Evolutionary conservation across 2,888 invertebrate genomes (phyloP).

Genomic region (Periphyllus acericola): DNA sequence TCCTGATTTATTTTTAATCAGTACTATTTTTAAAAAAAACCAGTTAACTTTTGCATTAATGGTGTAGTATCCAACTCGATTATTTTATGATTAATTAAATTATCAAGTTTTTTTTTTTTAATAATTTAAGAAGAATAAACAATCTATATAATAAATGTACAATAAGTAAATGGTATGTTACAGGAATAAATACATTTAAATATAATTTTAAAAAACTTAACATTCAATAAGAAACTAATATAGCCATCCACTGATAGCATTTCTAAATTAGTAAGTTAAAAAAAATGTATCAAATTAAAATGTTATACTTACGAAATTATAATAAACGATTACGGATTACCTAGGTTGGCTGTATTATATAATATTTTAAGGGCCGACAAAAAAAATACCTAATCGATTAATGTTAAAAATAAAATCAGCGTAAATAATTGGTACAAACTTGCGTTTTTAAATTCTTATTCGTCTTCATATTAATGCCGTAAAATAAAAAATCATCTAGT

Average conservation of each 20-base stretch:
- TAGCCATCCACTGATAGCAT: too few species aligned
- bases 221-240: too few species aligned
- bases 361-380: too few species aligned
- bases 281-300: slow-evolving; percentile 5
- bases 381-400: too few species aligned
- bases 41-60: not conserved
- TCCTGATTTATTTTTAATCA: not conserved
- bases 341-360: too few species aligned
- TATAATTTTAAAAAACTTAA: too few species aligned
- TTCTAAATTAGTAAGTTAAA: too few species aligned
- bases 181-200: too few species aligned
- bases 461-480: not conserved
- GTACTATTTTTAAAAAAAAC: not conserved
- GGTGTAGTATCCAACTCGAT: not conserved
- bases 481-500: not conserved
- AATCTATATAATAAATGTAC: too few species aligned
- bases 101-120: too few species aligned
- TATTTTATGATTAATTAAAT: not conserved
- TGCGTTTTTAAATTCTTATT: not conserved
- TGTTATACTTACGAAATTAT: not conserved
- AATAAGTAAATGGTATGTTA: too few species aligned
- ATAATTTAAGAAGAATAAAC: too few species aligned
- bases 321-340: not conserved
- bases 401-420: not conserved
- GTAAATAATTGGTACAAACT: not conserved